Base-by-base conservation (phyloP, 1,140 invertebrate genomes). In the Sipha flava region DNA sequence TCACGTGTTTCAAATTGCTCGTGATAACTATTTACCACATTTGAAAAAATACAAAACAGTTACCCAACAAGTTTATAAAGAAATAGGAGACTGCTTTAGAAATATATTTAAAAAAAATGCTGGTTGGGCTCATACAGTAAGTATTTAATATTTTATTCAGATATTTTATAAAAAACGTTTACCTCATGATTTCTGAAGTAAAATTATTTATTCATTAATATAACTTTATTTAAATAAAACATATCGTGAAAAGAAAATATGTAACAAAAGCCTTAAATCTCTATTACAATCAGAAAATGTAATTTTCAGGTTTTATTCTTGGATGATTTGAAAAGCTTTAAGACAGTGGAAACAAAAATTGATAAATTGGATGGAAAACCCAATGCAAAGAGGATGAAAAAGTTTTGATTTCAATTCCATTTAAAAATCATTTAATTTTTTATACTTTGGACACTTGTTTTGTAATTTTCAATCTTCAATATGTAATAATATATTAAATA, bases 111-210 rank as follows among this genome's bases (percentile, higher is more conserved):
- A 97, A 45, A 87, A 90, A 34, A 89, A 93, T 83, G 95, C 96
- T 70, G 97, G 97, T 47, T 98, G 97, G 96, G 95, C 96, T 29
- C 96, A 98, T 85, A 92, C 95, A 49, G 94, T 98, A 86, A 88
- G 86, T 83, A 64, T 34, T 23, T 73, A 75, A 80, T 64, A 72
- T 75, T 70, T 81, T 37, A 3, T 79, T 66, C 9, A 37, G 4
- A n/a, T 62, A 34, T 14, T 21, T 62, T 34, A n/a, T 34, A n/a
- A 1, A 6, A 34, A 34, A 40, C 10, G 37, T 40, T 40, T 40
- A 40, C 5, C 10, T 6, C 4, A 6, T 40, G 37, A 40, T 40
- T 40, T 6, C 10, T 40, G 10, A 40, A 10, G 4, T 10, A 40
- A 40, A 40, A 40, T 6, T 6, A 40, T 10, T 6, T 40, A n/a